Evolutionary conservation across 2,113 vertebrate species (phyloP).

Genomic region (Martes martes): DNA sequence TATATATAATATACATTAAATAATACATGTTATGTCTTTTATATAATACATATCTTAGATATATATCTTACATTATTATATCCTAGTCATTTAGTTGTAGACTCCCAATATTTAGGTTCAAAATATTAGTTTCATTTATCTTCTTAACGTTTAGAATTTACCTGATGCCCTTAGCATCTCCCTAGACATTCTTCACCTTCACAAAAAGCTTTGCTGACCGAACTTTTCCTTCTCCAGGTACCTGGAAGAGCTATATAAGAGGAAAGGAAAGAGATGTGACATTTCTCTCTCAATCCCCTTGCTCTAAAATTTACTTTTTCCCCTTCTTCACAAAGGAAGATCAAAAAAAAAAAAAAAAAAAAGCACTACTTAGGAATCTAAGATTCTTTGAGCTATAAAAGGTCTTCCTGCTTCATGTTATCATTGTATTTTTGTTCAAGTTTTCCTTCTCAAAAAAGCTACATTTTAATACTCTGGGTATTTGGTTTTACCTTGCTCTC

Average conservation of each 20-base stretch:
- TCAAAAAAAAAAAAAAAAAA: not conserved
- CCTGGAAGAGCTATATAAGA: not conserved
- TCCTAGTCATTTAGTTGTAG: not conserved
- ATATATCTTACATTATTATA: not conserved
- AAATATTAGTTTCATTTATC: not conserved
- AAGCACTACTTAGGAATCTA: not conserved
- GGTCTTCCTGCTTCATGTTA: not conserved
- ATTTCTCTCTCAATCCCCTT: not conserved
- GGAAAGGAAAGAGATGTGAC: not conserved
- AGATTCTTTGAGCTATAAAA: not conserved
- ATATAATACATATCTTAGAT: not conserved
- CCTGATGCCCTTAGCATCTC: not conserved
- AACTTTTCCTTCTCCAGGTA: not conserved
- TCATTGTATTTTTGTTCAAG: not conserved
- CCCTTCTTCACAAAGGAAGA: not conserved
- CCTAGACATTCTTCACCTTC: not conserved
- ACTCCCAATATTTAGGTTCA: not conserved
- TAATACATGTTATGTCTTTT: not conserved
- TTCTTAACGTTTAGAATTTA: not conserved
- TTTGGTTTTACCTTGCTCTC: conserved; percentile 44
- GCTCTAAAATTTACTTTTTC: not conserved
- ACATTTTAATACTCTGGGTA: not conserved
- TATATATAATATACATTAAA: not conserved
- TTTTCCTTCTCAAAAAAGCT: not conserved
- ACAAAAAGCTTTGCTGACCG: not conserved